These are phyloP conservation scores for Acanthis flammea DNA, from an alignment of 2,797 vertebrate genomes.

Conservation along the genomic window DNA sequence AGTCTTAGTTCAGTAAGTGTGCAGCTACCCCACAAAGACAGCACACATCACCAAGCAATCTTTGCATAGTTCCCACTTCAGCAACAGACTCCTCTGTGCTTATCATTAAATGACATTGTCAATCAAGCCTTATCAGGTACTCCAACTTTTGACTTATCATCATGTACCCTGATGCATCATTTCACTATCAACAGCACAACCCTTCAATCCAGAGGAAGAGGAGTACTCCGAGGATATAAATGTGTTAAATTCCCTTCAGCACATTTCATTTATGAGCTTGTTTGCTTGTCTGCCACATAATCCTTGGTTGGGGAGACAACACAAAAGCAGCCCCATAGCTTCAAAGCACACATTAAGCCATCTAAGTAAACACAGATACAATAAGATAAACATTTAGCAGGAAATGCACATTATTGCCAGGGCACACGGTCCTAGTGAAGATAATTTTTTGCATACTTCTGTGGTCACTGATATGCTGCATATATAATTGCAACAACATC, in stretches of 20 bases:
- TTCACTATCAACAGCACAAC: neutral
- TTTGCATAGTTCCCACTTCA: conserved; percentile 14
- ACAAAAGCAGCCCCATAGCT: neutral
- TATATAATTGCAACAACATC: neutral
- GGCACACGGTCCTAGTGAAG: neutral
- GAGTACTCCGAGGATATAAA: neutral
- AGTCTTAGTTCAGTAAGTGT: neutral
- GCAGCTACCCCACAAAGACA: neutral
- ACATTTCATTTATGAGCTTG: neutral
- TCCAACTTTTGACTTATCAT: conserved; percentile 21
- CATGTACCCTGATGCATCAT: neutral
- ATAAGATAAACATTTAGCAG: neutral
- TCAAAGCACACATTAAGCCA: neutral
- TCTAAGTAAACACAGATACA: neutral
- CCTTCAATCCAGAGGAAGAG: neutral
- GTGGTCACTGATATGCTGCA: neutral
- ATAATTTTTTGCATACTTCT: neutral
- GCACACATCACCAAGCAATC: neutral
- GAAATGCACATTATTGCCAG: neutral
- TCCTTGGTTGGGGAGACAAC: neutral
- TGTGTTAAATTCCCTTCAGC: neutral
- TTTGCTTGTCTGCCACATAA: neutral
- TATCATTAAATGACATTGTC: conserved; percentile 55
- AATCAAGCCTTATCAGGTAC: conserved; percentile 32
- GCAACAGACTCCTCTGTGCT: conserved; percentile 28